Base-by-base conservation (phyloP, 2,797 vertebrate genomes). In the Arctocebus calabarensis region DNA sequence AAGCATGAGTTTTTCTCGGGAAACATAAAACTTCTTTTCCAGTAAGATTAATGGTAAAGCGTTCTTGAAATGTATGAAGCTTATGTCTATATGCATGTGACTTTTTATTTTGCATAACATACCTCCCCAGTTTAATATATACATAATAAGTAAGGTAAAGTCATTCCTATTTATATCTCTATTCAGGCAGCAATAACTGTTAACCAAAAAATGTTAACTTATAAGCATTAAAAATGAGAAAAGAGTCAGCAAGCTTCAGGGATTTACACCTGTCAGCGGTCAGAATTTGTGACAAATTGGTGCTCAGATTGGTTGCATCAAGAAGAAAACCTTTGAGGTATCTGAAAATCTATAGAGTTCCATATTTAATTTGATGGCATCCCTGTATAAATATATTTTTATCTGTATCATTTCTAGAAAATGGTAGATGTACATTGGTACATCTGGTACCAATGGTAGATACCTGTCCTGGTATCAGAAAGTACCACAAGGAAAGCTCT, bases 21-120 rank as follows among this genome's bases (percentile, higher is more conserved):
- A 88, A 90, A 27, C 43, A 92, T 97, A 52, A 73, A 77, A 40
- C n/a, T 78, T 79, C 62, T 81, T 85, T 94, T 59, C 81, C 82
- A 77, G 75, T 23, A 61, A 12, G 64, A 52, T 74, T 89, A 73
- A 83, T 66, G 90, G 9, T 52, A 61, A 87, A 91, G n/a, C 34
- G n/a, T 84, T 73, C 34, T 68, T 84, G 23, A 62, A 92, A 88
- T 70, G 16, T 59, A 57, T 75, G 68, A 90, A 83, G 82, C 71
- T 64, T 70, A 10, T 74, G 3, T 61, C 37, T 90, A 13, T 66
- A 29, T 70, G 6, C 16, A 45, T 29, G 27, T 45, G 29, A 52
- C 70, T 85, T 48, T 68, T 57, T 83, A 6, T 27, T 45, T 84
- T 79, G 12, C 25, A 34, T 17, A 83, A n/a, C 27, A 23, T 64